phyloP scores from a whole-genome alignment of 1,140 invertebrate genomes.

The Acromyrmex charruanus region DNA sequence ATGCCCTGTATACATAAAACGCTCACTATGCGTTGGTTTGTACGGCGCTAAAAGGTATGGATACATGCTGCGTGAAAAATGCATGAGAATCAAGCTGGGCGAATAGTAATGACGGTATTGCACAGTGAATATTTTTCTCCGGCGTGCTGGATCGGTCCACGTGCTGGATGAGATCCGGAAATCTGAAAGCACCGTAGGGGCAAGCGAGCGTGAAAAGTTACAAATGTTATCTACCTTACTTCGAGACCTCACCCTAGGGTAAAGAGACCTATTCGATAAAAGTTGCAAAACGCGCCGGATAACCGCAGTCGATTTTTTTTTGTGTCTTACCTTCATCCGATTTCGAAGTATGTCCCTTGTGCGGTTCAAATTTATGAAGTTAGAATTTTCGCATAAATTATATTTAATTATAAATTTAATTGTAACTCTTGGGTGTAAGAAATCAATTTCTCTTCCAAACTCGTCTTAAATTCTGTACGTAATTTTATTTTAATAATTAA shows the following conservation, averaged over 20 bases:
- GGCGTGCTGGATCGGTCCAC: slow-evolving; percentile 16
- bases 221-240: slow-evolving; percentile 49
- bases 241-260: slow-evolving; percentile 22
- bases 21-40: not conserved
- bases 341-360: not conserved
- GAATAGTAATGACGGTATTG: slow-evolving; percentile 17
- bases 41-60: not conserved
- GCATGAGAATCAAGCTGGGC: slow-evolving; percentile 47
- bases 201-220: slow-evolving; percentile 48
- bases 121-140: slow-evolving; percentile 49
- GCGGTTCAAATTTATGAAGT: not conserved
- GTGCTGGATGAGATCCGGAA: slow-evolving; percentile 26
- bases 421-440: not conserved
- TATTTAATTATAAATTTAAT: slow-evolving; percentile 3
- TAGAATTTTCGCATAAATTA: not conserved
- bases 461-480: not conserved
- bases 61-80: slow-evolving; percentile 45
- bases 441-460: not conserved
- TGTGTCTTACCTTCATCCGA: not conserved
- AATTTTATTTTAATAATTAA: not conserved
- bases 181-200: slow-evolving; percentile 25
- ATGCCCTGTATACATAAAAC: slow-evolving; percentile 3
- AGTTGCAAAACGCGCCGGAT: slow-evolving; percentile 19
- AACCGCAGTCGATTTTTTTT: not conserved
- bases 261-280: slow-evolving; percentile 56